These are phyloP conservation scores for Dascyllus trimaculatus DNA, from an alignment of 2,113 vertebrate species.

Conservation along the genomic window DNA sequence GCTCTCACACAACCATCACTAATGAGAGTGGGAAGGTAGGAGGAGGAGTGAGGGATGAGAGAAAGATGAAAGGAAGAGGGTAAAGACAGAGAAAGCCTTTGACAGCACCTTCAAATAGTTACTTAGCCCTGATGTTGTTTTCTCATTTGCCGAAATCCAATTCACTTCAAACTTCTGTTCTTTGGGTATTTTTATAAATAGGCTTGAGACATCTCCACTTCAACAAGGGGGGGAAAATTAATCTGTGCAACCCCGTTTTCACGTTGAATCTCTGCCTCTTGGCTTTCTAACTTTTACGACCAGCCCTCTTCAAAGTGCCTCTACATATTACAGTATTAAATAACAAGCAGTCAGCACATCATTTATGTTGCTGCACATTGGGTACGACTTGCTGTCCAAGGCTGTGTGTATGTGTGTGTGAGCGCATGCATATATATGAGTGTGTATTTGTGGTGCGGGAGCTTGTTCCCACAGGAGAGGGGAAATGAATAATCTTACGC, in stretches of 20 bases:
- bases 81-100: conserved; percentile 71
- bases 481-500: conserved; percentile 75
- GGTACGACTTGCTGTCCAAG: neutral
- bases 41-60: conserved; percentile 60
- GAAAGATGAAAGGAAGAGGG: conserved; percentile 74
- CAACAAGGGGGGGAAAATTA: neutral
- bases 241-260: conserved; percentile 25
- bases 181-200: conserved; percentile 18
- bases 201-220: conserved; percentile 25
- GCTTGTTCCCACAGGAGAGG: conserved; percentile 47
- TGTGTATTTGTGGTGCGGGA: conserved; percentile 20
- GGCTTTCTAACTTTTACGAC: conserved; percentile 27
- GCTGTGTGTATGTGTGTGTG: neutral
- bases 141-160: conserved; percentile 72
- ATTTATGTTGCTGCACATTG: conserved; percentile 6
- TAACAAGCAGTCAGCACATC: conserved; percentile 39
- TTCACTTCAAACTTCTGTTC: conserved; percentile 48
- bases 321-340: conserved; percentile 46
- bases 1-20: conserved; percentile 71
- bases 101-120: conserved; percentile 76
- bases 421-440: neutral
- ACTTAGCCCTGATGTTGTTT: conserved; percentile 73
- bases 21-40: conserved; percentile 70
- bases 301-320: conserved; percentile 26
- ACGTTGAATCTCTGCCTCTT: neutral